These are phyloP conservation scores for Oxystoma pomonae DNA, from an alignment of 2,888 invertebrate species.

Conservation along the genomic window DNA sequence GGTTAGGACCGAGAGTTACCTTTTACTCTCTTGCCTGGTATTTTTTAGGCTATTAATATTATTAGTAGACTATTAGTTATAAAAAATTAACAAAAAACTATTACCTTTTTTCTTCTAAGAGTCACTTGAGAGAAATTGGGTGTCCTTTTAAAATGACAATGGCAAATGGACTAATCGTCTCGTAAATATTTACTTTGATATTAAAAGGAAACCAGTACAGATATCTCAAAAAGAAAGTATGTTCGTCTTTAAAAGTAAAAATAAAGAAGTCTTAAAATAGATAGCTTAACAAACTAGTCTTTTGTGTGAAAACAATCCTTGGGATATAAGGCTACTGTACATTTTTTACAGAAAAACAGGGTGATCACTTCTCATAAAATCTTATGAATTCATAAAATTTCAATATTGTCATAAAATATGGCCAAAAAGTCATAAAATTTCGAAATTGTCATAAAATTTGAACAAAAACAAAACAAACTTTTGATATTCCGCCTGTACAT, in stretches of 20 bases:
- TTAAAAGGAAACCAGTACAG: slow-evolving; percentile 4
- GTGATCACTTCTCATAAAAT: no score
- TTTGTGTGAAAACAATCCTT: slow-evolving; percentile 7
- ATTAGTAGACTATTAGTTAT: not conserved
- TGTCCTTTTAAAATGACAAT: slow-evolving; percentile 8
- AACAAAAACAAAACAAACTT: no score
- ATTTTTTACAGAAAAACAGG: slow-evolving; percentile 8
- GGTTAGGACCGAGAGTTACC: no score
- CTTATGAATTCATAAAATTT: no score
- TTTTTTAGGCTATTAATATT: no score
- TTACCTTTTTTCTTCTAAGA: slow-evolving; percentile 3
- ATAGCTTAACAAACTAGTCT: not conserved
- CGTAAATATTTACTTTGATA: not conserved
- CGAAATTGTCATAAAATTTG: no score
- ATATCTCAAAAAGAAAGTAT: slow-evolving; percentile 2
- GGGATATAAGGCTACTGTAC: slow-evolving; percentile 3
- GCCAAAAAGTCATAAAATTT: no score
- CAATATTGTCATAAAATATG: no score
- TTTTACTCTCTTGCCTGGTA: no score
- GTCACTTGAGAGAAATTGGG: slow-evolving; percentile 7
- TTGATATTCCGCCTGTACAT: no score
- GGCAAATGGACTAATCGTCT: slow-evolving; percentile 8
- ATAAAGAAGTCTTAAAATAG: not conserved
- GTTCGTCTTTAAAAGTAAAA: not conserved
- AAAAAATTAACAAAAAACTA: slow-evolving; percentile 5